phyloP scores from a whole-genome alignment of 2,888 invertebrate genomes.

The Orthosia cruda region DNA sequence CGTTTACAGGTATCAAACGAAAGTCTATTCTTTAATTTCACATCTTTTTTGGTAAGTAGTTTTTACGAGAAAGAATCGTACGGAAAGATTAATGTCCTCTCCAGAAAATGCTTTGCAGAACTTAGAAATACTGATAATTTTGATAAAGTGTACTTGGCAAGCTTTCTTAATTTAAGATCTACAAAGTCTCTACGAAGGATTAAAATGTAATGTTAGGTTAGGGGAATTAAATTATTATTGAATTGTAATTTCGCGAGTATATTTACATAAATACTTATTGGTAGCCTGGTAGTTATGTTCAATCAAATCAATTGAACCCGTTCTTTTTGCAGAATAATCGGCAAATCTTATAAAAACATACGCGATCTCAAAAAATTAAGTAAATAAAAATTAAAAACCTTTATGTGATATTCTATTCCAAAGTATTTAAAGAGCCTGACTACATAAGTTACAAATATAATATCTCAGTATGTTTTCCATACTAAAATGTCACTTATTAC shows the following conservation, averaged over 20 bases:
- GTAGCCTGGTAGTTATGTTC: too few species aligned
- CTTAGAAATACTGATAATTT: not conserved
- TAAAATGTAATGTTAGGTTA: not conserved
- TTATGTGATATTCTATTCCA: too few species aligned
- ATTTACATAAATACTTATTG: too few species aligned
- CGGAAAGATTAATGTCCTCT: not conserved
- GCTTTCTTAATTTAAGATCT: not conserved
- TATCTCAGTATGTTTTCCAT: not conserved
- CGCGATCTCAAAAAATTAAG: too few species aligned
- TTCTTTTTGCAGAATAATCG: too few species aligned
- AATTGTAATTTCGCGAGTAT: too few species aligned
- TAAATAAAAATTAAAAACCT: too few species aligned
- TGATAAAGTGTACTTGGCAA: not conserved
- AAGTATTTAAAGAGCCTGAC: too few species aligned
- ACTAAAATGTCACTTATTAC: constrained; percentile 9
- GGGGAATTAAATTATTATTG: too few species aligned
- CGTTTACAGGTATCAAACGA: not conserved
- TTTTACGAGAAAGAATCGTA: not conserved
- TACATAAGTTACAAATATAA: not conserved
- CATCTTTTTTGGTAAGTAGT: not conserved
- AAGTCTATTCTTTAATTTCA: not conserved
- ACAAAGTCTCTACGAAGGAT: not conserved
- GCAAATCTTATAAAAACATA: too few species aligned
- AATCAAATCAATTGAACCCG: too few species aligned
- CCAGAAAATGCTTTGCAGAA: not conserved